Percentiles rank a stretch among this genome's conserved stretches.
phyloP scores from a whole-genome alignment of 2,797 vertebrate genomes.

The Enteromius mattozi region DNA sequence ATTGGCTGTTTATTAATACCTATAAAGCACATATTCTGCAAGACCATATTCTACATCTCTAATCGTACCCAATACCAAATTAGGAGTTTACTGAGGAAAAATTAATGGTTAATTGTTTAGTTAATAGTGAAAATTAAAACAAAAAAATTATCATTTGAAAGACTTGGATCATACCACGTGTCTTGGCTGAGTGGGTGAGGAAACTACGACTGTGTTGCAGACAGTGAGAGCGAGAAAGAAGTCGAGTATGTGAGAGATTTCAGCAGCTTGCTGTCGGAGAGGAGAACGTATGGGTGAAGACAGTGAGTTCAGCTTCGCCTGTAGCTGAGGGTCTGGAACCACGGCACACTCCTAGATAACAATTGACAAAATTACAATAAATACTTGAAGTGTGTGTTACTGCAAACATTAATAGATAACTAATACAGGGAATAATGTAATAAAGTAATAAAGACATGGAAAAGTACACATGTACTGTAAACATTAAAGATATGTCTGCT shows the following conservation, averaged over 20 bases:
- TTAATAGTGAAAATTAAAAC: no score
- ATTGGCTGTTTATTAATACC: no score
- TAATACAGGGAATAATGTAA: constrained; percentile 11
- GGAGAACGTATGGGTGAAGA: constrained; percentile 62
- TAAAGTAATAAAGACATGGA: constrained; percentile 14
- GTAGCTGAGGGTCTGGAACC: constrained; percentile 84
- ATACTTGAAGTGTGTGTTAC: background rate
- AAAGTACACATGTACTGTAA: background rate
- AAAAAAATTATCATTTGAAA: background rate
- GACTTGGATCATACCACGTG: constrained; percentile 76
- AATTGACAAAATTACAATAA: background rate
- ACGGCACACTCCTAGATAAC: constrained; percentile 87
- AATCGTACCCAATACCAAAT: no score
- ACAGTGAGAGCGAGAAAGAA: constrained; percentile 93
- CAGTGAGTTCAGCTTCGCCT: constrained; percentile 82
- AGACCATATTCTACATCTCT: no score
- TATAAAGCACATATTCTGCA: no score
- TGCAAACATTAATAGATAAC: background rate
- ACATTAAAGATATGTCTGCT: constrained; percentile 7
- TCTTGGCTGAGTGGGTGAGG: constrained; percentile 79
- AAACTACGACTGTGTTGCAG: constrained; percentile 97
- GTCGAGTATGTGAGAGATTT: constrained; percentile 84
- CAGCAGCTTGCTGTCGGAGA: constrained; percentile 64
- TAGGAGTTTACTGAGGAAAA: no score
- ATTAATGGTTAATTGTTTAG: no score